Base-by-base conservation (phyloP, 2,113 vertebrate species). In the Drymodes brunneopygia region DNA sequence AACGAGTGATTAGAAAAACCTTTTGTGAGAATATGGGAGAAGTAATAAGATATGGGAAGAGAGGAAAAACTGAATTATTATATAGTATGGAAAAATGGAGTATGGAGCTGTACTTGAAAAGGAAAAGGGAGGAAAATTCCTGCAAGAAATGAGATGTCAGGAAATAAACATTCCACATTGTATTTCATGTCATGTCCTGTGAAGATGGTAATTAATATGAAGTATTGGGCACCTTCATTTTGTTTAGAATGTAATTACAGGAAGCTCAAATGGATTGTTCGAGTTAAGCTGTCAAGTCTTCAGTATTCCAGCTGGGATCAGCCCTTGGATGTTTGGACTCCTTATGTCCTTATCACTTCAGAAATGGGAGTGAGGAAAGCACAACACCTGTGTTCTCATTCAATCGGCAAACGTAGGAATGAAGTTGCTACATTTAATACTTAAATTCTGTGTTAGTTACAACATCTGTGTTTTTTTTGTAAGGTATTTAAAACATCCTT, bases 361-460 rank as follows among this genome's bases (percentile, higher is more conserved):
- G 73, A 74, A 94, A 54, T 7, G 5, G 19, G 19, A 79, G 28
- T n/a, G 66, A 85, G 36, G 92, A 71, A 85, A 79, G 36, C 16
- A 2, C 21, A 54, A 35, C 48, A 31, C 28, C 29, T 1, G 14
- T 38, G 35, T n/a, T 78, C 42, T 81, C 25, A 4, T 88, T 91
- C 1, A 3, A 23, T 89, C 77, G 84, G 47, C 75, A 57, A 80
- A 69, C 1, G 9, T 54, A 72, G 36, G 45, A 88, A 81, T 73
- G 64, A 70, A 62, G 84, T 95, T 94, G 92, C 78, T 93, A 69
- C 78, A 92, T 87, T 93, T 78, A 81, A 50, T 54, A 50, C 54
- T 65, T 78, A 71, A 93, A 85, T 81, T 94, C 73, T 64, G 33
- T 64, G 65, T 70, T 75, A 51, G 57, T 97, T 97, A 92, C 96